Conservation (phyloP, 2,888 invertebrate species). For the Cataglyphis livida region DNA sequence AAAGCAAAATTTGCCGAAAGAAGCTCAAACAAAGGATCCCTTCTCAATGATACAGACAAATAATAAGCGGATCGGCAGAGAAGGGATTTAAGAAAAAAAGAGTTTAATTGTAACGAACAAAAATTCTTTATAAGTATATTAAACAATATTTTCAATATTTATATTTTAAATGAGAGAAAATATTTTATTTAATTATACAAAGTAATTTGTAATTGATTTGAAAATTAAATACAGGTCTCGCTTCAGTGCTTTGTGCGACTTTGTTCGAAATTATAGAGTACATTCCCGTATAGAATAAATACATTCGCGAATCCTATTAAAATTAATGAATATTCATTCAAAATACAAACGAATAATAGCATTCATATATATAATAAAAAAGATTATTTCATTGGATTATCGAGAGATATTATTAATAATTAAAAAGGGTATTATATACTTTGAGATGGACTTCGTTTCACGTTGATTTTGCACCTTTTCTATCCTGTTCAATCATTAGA, state of each 20-base stretch:
- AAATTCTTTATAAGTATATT: background rate
- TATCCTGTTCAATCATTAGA: constrained; percentile 14
- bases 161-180: background rate
- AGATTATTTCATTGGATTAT: constrained; percentile 16
- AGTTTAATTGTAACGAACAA: background rate
- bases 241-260: constrained; percentile 11
- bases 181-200: constrained; percentile 11
- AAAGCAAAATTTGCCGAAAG: constrained; percentile 17
- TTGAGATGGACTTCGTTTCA: constrained; percentile 24
- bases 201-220: constrained; percentile 21
- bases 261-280: constrained; percentile 29
- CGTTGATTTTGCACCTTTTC: background rate
- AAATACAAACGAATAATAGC: too few species aligned
- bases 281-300: constrained; percentile 1
- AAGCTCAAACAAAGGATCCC: constrained; percentile 1
- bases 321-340: background rate
- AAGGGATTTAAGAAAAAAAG: background rate
- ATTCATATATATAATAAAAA: constrained; percentile 11
- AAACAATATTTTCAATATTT: background rate
- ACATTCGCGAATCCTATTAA: constrained; percentile 38
- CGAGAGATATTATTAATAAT: constrained; percentile 34
- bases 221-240: constrained; percentile 21
- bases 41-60: background rate
- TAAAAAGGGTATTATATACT: constrained; percentile 28
- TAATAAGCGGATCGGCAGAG: background rate